Evolutionary conservation across 2,113 vertebrate species (phyloP).

Genomic region (Cyanoliseus patagonus): DNA sequence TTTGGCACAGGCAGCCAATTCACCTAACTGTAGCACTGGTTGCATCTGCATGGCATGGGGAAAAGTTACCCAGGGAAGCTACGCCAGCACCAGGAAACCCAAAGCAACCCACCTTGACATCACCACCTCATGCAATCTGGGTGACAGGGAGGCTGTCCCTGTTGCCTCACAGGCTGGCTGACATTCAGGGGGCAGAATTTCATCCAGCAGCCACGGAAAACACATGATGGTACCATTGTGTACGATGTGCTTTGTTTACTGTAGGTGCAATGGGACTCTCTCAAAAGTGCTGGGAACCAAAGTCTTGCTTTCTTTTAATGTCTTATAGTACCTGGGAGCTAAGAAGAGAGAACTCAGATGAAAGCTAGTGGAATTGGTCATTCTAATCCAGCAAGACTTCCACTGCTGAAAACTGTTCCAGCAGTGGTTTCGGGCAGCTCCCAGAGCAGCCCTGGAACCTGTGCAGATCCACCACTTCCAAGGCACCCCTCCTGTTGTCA

Average conservation of each 20-base stretch:
- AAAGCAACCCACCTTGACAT: not conserved
- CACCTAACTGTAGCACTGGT: not conserved
- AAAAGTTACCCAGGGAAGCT: not conserved
- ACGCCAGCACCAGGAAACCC: not conserved
- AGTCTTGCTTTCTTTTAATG: not conserved
- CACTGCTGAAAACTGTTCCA: not conserved
- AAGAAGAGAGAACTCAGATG: not conserved
- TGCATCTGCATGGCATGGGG: not conserved
- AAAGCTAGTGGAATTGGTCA: not conserved
- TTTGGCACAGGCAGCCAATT: not conserved
- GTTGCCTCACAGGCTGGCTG: not conserved
- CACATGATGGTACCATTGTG: rapidly evolving
- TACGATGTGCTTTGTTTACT: not conserved
- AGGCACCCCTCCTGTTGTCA: not conserved
- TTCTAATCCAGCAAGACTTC: not conserved
- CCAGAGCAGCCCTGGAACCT: not conserved
- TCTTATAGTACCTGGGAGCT: not conserved
- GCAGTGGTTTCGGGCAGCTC: not conserved
- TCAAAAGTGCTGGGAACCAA: not conserved
- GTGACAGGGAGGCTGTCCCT: not conserved
- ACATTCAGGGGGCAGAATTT: not conserved
- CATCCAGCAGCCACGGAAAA: not conserved
- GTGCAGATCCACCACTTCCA: not conserved
- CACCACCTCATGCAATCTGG: not conserved
- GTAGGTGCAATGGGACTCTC: not conserved